Evolutionary conservation across 2,797 vertebrate species (phyloP).

Genomic region (Onychomys arenicola): DNA sequence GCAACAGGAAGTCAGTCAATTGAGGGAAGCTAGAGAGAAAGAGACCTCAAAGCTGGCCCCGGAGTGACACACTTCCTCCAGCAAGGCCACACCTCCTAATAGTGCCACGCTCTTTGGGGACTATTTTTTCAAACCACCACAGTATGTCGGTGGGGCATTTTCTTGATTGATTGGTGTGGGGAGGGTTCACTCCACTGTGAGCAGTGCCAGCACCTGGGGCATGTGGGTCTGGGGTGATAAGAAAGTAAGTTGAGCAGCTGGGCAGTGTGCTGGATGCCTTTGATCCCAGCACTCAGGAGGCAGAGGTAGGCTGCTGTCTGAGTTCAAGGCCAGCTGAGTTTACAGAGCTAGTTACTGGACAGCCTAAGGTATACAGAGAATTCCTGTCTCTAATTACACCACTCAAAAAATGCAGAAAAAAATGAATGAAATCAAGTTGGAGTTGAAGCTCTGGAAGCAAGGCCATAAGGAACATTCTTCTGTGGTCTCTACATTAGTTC

Average conservation of each 20-base stretch:
- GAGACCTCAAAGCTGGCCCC: too few relatives aligned
- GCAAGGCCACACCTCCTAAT: too few relatives aligned
- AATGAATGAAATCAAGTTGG: not conserved
- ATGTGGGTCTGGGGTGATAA: not conserved
- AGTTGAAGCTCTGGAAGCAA: not conserved
- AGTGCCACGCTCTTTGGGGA: too few relatives aligned
- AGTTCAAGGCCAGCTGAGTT: not conserved
- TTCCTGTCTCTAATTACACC: not conserved
- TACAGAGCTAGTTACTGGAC: not conserved
- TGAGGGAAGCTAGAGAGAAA: too few relatives aligned
- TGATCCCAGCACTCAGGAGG: not conserved
- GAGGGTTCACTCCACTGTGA: not conserved
- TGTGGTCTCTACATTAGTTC: not conserved
- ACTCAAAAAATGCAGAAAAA: not conserved
- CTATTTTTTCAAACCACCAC: too few relatives aligned
- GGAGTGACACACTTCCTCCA: too few relatives aligned
- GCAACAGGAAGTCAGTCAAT: too few relatives aligned
- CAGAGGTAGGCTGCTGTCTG: not conserved
- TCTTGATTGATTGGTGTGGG: not conserved
- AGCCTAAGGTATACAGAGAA: not conserved
- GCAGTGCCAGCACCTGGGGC: not conserved
- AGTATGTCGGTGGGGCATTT: not conserved
- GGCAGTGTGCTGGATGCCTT: not conserved
- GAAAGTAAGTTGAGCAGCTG: not conserved
- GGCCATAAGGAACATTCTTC: not conserved